Percentiles rank a stretch among this genome's conserved stretches.
Conservation (phyloP, 2,797 vertebrate genomes). For the Odontamblyopus lacepedii region DNA sequence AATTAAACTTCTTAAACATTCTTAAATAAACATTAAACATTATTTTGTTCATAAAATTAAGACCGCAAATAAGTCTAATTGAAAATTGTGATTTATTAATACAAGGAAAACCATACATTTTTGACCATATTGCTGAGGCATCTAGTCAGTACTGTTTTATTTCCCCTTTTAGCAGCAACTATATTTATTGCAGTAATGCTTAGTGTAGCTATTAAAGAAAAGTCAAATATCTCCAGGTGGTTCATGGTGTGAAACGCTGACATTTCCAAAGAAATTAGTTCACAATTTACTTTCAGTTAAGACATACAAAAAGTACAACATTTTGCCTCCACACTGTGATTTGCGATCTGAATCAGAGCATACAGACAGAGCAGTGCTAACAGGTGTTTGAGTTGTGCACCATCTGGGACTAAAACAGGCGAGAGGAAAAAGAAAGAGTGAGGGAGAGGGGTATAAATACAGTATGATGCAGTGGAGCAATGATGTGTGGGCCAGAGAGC, state of each 20-base stretch:
- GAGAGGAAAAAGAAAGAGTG: conserved; percentile 48
- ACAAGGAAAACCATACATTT: background rate
- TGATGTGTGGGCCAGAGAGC: conserved; percentile 67
- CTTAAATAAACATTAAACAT: too few species aligned
- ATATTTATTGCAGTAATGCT: background rate
- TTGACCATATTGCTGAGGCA: background rate
- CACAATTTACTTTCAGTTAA: conserved; percentile 2
- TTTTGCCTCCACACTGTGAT: conserved; percentile 7
- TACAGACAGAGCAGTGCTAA: conserved; percentile 48
- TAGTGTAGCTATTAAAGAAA: background rate
- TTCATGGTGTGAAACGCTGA: background rate
- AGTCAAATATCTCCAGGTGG: background rate
- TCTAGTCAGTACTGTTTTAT: background rate
- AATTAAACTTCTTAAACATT: too few species aligned
- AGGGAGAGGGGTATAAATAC: conserved; percentile 70
- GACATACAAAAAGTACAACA: conserved; percentile 8
- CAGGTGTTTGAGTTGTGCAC: conserved; percentile 49
- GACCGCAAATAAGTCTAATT: too few species aligned
- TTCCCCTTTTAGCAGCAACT: background rate
- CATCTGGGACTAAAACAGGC: conserved; percentile 58
- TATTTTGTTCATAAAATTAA: too few species aligned
- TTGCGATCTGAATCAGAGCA: conserved; percentile 18
- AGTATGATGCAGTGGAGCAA: conserved; percentile 72
- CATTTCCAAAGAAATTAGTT: background rate
- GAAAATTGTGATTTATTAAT: too few species aligned